Percentiles rank a stretch among this genome's conserved stretches.
These are phyloP conservation scores for Procavia capensis DNA, from an alignment of 2,113 vertebrate genomes.

Conservation along the genomic window DNA sequence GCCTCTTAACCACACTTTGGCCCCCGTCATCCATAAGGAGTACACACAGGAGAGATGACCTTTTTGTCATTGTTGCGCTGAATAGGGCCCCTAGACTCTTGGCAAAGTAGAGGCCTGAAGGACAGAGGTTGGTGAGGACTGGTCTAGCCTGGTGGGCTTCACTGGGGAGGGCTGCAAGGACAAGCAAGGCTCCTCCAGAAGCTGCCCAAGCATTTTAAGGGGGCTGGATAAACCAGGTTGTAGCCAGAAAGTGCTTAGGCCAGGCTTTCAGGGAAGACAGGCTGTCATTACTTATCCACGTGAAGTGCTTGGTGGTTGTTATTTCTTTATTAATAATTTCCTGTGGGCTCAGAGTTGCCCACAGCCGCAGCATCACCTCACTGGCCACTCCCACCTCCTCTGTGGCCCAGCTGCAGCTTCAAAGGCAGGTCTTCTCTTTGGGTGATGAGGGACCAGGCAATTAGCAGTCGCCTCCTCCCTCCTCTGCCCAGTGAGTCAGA, in stretches of 20 bases:
- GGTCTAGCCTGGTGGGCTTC: neutral
- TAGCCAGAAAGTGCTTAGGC: constrained; percentile 54
- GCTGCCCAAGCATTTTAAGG: neutral
- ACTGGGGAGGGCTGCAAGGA: neutral
- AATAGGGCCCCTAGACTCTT: neutral
- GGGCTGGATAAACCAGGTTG: neutral
- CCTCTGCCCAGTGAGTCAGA: constrained; percentile 73
- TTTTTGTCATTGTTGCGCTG: neutral
- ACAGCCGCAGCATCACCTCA: constrained; percentile 30
- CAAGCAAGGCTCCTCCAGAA: accelerated
- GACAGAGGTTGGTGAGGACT: neutral
- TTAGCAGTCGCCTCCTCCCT: constrained; percentile 51
- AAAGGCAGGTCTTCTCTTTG: constrained; percentile 68
- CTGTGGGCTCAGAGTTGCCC: constrained; percentile 69
- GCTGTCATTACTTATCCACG: constrained; percentile 70
- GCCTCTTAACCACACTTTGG: neutral
- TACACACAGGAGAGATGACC: neutral
- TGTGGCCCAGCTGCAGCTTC: constrained; percentile 50
- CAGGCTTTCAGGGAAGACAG: constrained; percentile 15
- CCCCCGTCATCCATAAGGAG: neutral
- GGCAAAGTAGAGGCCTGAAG: neutral
- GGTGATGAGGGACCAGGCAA: constrained; percentile 39
- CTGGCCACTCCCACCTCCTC: constrained; percentile 29
- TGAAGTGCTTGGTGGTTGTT: constrained; percentile 51
- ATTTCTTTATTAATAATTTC: constrained; percentile 82